A percentile compares a stretch with the other conserved stretches of the same genome.
Conservation (phyloP, 2,888 invertebrate genomes). For the Anodontia alba region DNA sequence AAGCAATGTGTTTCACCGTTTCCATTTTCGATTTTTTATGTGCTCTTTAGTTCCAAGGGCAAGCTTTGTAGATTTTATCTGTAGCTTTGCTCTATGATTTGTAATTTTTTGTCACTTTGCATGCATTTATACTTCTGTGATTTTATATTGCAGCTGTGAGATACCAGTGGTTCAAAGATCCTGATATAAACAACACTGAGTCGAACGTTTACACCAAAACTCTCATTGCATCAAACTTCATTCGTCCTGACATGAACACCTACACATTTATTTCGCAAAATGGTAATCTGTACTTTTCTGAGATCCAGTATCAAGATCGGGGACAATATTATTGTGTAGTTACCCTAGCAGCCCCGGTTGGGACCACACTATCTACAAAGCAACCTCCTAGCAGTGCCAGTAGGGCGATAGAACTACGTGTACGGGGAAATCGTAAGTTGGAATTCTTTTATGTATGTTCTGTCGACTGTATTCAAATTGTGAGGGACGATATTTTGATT, state of each 20-base stretch:
- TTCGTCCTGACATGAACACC: slow-evolving; percentile 94
- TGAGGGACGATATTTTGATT: too few relatives aligned
- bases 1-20: too few relatives aligned
- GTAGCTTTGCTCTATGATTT: too few relatives aligned
- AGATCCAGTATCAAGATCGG: slow-evolving; percentile 91
- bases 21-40: too few relatives aligned
- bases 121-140: too few relatives aligned
- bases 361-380: slow-evolving; percentile 54
- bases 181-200: background rate
- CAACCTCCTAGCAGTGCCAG: slow-evolving; percentile 70
- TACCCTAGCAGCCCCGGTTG: slow-evolving; percentile 61
- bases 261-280: slow-evolving; percentile 95
- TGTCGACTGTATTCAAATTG: too few relatives aligned
- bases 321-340: slow-evolving; percentile 74
- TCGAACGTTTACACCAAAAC: background rate
- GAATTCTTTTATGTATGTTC: background rate
- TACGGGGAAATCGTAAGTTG: slow-evolving; percentile 65
- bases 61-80: too few relatives aligned
- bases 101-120: too few relatives aligned
- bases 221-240: slow-evolving; percentile 87
- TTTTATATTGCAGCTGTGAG: slow-evolving; percentile 55
- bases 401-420: slow-evolving; percentile 64
- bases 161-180: slow-evolving; percentile 65
- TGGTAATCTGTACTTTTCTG: slow-evolving; percentile 97
- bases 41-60: too few relatives aligned